These are phyloP conservation scores for Meteorus colon DNA, from an alignment of 2,888 invertebrate genomes.

Conservation along the genomic window DNA sequence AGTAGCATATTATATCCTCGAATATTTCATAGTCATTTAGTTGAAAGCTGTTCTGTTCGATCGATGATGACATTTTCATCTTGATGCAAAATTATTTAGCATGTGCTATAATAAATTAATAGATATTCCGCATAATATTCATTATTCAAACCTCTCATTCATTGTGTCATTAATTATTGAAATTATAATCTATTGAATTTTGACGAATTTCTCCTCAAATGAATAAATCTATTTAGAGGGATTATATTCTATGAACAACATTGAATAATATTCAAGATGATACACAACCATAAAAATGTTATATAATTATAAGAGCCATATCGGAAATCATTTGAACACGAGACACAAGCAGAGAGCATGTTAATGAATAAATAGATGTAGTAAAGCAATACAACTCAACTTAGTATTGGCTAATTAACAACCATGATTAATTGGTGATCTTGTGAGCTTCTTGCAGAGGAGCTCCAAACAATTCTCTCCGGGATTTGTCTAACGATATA, in stretches of 20 bases:
- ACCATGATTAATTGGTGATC: slow-evolving; percentile 57
- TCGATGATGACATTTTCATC: not conserved
- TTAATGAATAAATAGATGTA: slow-evolving; percentile 45
- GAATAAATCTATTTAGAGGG: too few relatives aligned
- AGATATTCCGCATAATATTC: too few relatives aligned
- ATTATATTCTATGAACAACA: too few relatives aligned
- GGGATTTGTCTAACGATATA: slow-evolving; percentile 36
- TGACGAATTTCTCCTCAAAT: too few relatives aligned
- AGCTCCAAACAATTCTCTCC: slow-evolving; percentile 36
- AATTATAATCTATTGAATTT: too few relatives aligned
- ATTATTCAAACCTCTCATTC: too few relatives aligned
- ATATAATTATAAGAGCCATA: not conserved
- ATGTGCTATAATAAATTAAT: too few relatives aligned
- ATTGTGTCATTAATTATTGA: too few relatives aligned
- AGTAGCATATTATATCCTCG: not conserved
- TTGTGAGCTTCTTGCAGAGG: slow-evolving; percentile 43
- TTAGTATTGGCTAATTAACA: slow-evolving; percentile 55
- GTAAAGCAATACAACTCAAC: slow-evolving; percentile 53
- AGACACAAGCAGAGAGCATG: slow-evolving; percentile 44
- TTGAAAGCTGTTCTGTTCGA: not conserved
- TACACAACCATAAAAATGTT: not conserved
- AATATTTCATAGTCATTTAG: not conserved
- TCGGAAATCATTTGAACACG: not conserved
- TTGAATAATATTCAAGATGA: not conserved
- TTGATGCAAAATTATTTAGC: not conserved